A percentile compares a stretch with the other conserved stretches of the same genome.
Evolutionary conservation across 2,888 invertebrate species (phyloP).

Genomic region (Blastobasis lacticolella): DNA sequence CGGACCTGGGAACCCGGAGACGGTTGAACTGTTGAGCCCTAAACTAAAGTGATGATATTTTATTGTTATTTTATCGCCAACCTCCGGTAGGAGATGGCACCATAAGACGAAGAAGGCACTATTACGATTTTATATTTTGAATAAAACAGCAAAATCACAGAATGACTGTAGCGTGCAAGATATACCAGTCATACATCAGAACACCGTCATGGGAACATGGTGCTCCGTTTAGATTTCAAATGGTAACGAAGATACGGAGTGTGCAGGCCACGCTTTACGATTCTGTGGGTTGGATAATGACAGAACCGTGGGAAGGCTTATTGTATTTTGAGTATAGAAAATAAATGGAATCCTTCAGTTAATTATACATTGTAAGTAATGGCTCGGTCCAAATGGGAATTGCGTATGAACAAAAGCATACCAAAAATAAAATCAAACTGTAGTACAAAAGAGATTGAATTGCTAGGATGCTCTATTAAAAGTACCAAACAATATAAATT

Average conservation of each 20-base stretch:
- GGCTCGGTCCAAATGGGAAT: background rate
- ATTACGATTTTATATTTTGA: no score
- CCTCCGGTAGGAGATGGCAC: no score
- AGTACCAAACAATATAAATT: slow-evolving; percentile 5
- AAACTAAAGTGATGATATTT: no score
- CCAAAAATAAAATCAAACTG: background rate
- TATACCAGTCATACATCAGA: slow-evolving; percentile 45
- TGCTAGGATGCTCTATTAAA: no score
- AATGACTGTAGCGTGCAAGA: no score
- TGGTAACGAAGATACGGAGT: slow-evolving; percentile 30
- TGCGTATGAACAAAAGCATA: no score
- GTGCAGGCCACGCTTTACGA: slow-evolving; percentile 32
- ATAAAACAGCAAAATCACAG: no score
- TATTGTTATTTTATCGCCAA: no score
- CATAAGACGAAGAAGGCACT: no score
- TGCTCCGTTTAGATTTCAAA: slow-evolving; percentile 37
- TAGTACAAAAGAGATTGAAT: background rate
- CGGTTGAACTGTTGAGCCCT: no score
- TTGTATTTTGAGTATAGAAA: slow-evolving; percentile 3
- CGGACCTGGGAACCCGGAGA: no score
- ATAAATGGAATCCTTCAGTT: slow-evolving; percentile 4
- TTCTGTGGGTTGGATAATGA: slow-evolving; percentile 28
- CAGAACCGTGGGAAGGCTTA: slow-evolving; percentile 30
- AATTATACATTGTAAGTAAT: background rate
- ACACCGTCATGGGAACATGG: slow-evolving; percentile 60